Conservation (phyloP, 2,888 invertebrate genomes). For the Diarsia mendica region DNA sequence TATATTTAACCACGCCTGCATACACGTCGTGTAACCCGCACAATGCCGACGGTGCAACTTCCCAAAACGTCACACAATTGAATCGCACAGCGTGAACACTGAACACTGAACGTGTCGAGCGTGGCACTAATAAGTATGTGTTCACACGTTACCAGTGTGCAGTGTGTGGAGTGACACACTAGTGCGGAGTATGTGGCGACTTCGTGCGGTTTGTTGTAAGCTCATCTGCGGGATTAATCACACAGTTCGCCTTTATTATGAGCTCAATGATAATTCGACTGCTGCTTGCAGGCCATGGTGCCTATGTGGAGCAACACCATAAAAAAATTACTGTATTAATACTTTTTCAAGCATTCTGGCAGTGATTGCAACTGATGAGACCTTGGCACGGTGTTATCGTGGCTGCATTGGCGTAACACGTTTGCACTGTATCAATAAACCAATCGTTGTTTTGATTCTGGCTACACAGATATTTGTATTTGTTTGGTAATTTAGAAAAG, state of each 20-base stretch:
- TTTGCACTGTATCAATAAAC: background rate
- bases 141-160: background rate
- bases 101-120: background rate
- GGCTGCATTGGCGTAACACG: no score
- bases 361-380: background rate
- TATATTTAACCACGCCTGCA: background rate
- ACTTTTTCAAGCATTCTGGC: background rate
- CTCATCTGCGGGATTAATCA: background rate
- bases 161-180: background rate
- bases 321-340: background rate
- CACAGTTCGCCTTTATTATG: background rate
- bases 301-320: background rate
- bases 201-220: background rate
- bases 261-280: background rate
- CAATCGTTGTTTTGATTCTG: no score
- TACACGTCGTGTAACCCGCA: background rate
- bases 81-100: conserved; percentile 8
- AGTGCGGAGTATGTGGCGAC: no score
- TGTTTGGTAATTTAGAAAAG: background rate
- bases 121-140: background rate
- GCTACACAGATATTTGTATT: background rate
- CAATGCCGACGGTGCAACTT: background rate
- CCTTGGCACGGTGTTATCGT: no score
- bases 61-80: background rate
- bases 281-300: background rate